These are phyloP conservation scores for Drosophila infuscata DNA, from an alignment of 2,888 invertebrate genomes.

Conservation along the genomic window DNA sequence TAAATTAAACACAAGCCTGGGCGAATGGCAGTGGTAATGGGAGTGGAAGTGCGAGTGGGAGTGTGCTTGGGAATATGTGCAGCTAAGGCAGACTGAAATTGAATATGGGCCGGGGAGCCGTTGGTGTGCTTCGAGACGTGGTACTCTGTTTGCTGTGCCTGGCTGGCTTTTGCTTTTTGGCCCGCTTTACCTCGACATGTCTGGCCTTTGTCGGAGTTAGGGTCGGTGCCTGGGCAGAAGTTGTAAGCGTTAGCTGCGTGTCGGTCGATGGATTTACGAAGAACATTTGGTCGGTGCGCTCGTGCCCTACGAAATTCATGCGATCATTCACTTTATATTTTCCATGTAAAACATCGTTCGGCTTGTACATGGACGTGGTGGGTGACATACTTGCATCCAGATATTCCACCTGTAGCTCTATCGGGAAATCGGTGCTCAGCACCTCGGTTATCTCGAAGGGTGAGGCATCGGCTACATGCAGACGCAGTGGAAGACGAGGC, in stretches of 20 bases:
- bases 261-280: constrained; percentile 58
- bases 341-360: constrained; percentile 50
- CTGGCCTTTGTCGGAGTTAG: not conserved
- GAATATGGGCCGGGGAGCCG: constrained; percentile 44
- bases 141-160: too few species aligned
- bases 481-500: constrained; percentile 58
- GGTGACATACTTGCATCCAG: constrained; percentile 55
- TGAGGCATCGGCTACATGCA: constrained; percentile 49
- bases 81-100: constrained; percentile 26
- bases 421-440: constrained; percentile 49
- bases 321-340: constrained; percentile 51
- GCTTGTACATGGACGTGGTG: constrained; percentile 60
- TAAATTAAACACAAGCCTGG: not conserved
- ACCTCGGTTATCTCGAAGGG: constrained; percentile 62
- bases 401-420: constrained; percentile 52
- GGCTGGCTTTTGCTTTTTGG: not conserved
- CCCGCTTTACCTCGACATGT: not conserved
- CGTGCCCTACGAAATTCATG: constrained; percentile 58
- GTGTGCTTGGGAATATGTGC: not conserved
- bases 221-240: not conserved
- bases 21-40: not conserved
- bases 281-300: constrained; percentile 58
- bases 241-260: constrained; percentile 32
- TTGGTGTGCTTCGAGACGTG: not conserved
- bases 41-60: too few species aligned